These are phyloP conservation scores for Ctenosaura bakeri DNA, from an alignment of 2,797 vertebrate species.

Conservation along the genomic window DNA sequence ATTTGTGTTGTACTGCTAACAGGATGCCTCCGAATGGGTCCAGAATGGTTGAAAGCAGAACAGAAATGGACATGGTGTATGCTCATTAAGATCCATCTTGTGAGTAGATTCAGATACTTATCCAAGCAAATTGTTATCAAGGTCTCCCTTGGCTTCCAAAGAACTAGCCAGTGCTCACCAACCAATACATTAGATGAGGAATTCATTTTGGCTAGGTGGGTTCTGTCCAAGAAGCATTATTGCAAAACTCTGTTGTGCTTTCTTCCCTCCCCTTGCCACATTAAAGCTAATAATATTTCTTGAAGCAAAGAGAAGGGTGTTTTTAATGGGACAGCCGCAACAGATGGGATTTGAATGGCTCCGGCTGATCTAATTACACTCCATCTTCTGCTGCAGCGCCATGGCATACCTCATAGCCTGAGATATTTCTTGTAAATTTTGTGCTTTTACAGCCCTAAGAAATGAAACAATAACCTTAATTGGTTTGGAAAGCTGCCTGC, in stretches of 20 bases:
- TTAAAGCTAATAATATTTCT: conserved; percentile 40
- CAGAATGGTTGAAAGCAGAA: too few relatives aligned
- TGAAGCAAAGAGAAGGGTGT: conserved; percentile 34
- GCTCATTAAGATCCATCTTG: not conserved
- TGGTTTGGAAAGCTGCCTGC: conserved; percentile 63
- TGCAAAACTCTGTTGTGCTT: not conserved
- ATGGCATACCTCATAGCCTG: conserved; percentile 25
- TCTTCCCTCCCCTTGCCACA: conserved; percentile 6
- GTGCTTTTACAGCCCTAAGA: conserved; percentile 55
- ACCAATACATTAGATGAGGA: not conserved
- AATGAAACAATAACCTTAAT: conserved; percentile 66
- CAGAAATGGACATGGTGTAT: too few relatives aligned
- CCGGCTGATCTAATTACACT: conserved; percentile 48
- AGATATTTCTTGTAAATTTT: conserved; percentile 42
- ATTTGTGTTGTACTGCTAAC: too few relatives aligned
- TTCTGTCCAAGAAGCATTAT: conserved; percentile 5
- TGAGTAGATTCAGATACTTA: not conserved
- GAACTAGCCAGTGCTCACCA: not conserved
- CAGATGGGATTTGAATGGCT: conserved; percentile 55
- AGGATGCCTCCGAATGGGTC: too few relatives aligned
- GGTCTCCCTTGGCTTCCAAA: not conserved
- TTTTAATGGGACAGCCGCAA: conserved; percentile 46
- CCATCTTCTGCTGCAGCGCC: conserved; percentile 7
- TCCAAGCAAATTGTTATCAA: not conserved
- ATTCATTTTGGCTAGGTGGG: not conserved